phyloP scores from a whole-genome alignment of 2,797 vertebrate species.

The Sternarchorhynchus goeldii region DNA sequence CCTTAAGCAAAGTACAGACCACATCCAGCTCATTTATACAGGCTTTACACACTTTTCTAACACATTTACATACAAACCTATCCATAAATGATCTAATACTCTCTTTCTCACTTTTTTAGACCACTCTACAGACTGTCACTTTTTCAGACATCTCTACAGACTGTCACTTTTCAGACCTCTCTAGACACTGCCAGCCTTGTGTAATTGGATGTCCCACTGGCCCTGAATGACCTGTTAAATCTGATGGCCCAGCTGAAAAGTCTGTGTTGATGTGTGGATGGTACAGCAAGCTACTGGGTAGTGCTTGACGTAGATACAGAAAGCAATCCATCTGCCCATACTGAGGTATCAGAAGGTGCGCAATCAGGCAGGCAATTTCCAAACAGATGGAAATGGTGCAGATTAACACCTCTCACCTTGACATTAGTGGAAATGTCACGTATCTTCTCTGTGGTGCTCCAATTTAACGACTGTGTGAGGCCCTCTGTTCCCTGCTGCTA shows the following conservation, averaged over 20 bases:
- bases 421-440: conserved; percentile 51
- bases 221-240: neutral
- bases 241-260: neutral
- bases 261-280: conserved; percentile 16
- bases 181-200: conserved; percentile 13
- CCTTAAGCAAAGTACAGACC: neutral
- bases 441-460: conserved; percentile 60
- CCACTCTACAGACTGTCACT: conserved; percentile 7
- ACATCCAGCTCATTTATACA: neutral
- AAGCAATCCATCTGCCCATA: neutral
- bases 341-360: conserved; percentile 11
- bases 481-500: conserved; percentile 64
- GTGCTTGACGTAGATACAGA: neutral
- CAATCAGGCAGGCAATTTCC: conserved; percentile 12
- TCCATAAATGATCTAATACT: neutral
- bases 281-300: conserved; percentile 13
- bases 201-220: neutral
- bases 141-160: conserved; percentile 8
- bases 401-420: conserved; percentile 7
- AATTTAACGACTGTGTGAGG: conserved; percentile 67
- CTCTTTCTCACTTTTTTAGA: conserved; percentile 12
- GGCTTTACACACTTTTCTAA: neutral
- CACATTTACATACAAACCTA: too few species aligned
- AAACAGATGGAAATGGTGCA: neutral
- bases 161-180: conserved; percentile 10